Evolutionary conservation across 2,113 vertebrate genomes (phyloP).

Genomic region (Malurus alboscapulatus): DNA sequence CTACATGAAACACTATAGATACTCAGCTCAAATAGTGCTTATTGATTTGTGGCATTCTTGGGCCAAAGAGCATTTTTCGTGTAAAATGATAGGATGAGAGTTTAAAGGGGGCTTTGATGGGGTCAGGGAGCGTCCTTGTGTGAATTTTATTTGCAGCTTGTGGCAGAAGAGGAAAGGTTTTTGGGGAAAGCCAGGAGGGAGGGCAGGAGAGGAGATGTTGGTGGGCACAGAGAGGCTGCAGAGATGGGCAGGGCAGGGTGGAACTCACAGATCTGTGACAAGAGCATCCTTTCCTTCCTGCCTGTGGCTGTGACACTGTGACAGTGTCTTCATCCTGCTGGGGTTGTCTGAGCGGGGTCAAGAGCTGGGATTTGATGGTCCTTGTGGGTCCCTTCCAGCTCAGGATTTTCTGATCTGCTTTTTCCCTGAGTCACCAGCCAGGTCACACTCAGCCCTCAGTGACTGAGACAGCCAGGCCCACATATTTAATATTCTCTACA

Average conservation of each 20-base stretch:
- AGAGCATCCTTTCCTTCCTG: no score
- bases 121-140: not conserved
- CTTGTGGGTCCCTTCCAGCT: not conserved
- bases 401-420: not conserved
- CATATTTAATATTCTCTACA: not conserved
- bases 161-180: not conserved
- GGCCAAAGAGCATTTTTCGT: not conserved
- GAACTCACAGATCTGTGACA: not conserved
- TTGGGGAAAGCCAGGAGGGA: not conserved
- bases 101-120: not conserved
- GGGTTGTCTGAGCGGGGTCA: not conserved
- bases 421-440: not conserved
- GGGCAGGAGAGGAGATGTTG: not conserved
- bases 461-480: not conserved
- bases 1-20: not conserved
- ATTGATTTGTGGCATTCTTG: slow-evolving; percentile 22
- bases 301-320: no score
- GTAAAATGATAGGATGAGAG: not conserved
- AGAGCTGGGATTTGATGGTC: fast-evolving
- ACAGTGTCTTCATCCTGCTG: not conserved
- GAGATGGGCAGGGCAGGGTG: not conserved
- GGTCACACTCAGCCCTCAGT: not conserved
- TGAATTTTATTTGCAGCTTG: not conserved
- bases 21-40: not conserved
- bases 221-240: fast-evolving